phyloP scores from a whole-genome alignment of 1,140 invertebrate species.

The Nasonia vitripennis region DNA sequence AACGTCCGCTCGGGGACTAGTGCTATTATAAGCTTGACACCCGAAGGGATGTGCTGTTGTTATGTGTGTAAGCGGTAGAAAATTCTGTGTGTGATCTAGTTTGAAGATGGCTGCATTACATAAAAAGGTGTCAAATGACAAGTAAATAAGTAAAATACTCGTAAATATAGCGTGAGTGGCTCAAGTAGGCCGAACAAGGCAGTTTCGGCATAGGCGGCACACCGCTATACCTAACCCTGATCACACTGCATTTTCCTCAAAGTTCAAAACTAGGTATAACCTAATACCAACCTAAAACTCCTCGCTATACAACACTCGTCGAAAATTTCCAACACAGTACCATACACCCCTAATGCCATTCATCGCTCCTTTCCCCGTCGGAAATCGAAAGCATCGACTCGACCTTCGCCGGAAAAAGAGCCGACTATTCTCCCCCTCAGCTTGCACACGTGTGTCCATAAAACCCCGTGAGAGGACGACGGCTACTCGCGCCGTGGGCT shows the following conservation, averaged over 20 bases:
- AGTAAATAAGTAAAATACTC: no score
- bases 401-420: conserved; percentile 22
- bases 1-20: background rate
- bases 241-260: no score
- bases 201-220: no score
- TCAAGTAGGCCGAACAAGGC: no score
- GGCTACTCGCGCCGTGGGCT: conserved; percentile 37
- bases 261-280: background rate
- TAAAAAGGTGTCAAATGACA: no score
- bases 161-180: no score
- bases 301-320: conserved; percentile 8
- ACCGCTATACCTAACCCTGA: no score
- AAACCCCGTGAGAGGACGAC: background rate
- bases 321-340: background rate
- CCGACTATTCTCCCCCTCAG: background rate
- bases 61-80: background rate
- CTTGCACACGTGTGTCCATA: conserved; percentile 27
- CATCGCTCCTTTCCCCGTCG: background rate
- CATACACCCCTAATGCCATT: background rate
- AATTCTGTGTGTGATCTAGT: no score
- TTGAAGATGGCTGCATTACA: no score
- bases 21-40: conserved; percentile 26
- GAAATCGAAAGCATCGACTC: conserved; percentile 38
- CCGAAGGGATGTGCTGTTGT: background rate
- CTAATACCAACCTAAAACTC: conserved; percentile 49